Evolutionary conservation across 2,888 invertebrate species (phyloP).

Genomic region (Drosophila sordidula): DNA sequence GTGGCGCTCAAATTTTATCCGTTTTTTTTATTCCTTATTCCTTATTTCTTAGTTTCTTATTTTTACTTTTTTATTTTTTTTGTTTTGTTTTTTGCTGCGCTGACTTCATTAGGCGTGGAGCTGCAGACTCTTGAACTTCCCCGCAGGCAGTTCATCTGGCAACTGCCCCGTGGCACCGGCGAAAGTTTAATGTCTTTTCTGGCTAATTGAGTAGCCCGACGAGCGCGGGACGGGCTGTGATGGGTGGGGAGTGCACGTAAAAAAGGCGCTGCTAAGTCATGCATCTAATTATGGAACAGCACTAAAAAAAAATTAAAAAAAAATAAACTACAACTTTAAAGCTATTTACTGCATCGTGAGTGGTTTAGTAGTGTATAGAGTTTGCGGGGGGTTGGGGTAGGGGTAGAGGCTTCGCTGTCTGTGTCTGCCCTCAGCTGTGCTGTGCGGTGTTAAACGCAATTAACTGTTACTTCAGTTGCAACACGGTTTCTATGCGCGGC

Average conservation of each 20-base stretch:
- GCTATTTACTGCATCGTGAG: constrained; percentile 54
- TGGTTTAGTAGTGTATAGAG: constrained; percentile 20
- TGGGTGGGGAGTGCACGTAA: constrained; percentile 33
- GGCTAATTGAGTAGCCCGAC: constrained; percentile 72
- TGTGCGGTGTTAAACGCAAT: constrained; percentile 61
- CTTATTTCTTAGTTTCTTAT: background rate
- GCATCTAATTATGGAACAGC: constrained; percentile 73
- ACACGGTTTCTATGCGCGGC: constrained; percentile 33
- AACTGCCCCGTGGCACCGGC: constrained; percentile 41
- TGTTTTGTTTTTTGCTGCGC: constrained; percentile 25
- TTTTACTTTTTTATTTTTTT: background rate
- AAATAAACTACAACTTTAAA: constrained; percentile 50
- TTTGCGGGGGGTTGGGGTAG: background rate
- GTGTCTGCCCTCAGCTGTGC: constrained; percentile 18
- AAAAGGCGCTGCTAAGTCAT: constrained; percentile 69
- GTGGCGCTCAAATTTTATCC: constrained; percentile 61
- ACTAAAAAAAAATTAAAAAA: constrained; percentile 35
- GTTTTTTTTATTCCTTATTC: constrained; percentile 18
- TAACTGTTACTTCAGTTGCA: constrained; percentile 63
- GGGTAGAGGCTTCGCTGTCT: background rate
- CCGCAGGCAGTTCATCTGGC: constrained; percentile 29
- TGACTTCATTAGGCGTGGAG: constrained; percentile 63
- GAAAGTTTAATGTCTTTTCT: constrained; percentile 76
- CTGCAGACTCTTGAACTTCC: constrained; percentile 51
- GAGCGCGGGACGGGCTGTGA: background rate